phyloP scores from a whole-genome alignment of 2,797 vertebrate species.

The Brachyrhaphis roseni region DNA sequence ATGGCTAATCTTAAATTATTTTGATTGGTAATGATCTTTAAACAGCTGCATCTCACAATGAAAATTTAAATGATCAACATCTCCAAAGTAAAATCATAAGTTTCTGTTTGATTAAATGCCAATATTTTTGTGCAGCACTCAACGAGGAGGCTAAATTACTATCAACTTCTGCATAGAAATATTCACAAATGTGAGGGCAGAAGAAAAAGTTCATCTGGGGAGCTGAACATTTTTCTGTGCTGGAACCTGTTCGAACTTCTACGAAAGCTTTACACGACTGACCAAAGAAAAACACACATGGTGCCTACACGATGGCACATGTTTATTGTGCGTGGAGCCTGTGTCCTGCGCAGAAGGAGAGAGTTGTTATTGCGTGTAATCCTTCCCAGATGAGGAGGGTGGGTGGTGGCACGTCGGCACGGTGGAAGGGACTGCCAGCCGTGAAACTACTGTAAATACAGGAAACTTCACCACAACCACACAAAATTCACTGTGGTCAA shows the following conservation, averaged over 20 bases:
- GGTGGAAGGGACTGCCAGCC: constrained; percentile 32
- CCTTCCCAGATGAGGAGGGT: constrained; percentile 74
- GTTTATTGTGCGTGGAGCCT: constrained; percentile 71
- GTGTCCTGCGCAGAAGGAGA: constrained; percentile 45
- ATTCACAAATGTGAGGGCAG: not conserved
- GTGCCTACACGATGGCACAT: constrained; percentile 45
- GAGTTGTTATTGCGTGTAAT: constrained; percentile 71
- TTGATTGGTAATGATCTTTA: not conserved
- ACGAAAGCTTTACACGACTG: constrained; percentile 27
- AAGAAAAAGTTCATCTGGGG: not conserved
- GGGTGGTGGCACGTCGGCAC: constrained; percentile 58
- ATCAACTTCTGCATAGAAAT: not conserved
- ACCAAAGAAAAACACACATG: constrained; percentile 37
- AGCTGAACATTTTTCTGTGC: constrained; percentile 1
- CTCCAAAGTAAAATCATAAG: not conserved
- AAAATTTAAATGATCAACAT: not conserved
- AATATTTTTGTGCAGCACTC: not conserved
- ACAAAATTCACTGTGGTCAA: constrained; percentile 13
- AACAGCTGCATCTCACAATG: not conserved
- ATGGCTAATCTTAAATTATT: not conserved
- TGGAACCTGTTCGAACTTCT: constrained; percentile 25
- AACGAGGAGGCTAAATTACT: not conserved
- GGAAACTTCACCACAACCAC: constrained; percentile 20
- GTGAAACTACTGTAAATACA: constrained; percentile 8
- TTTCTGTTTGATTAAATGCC: not conserved